Evolutionary conservation across 2,888 invertebrate genomes (phyloP).

Genomic region (Ormyrus rosae): DNA sequence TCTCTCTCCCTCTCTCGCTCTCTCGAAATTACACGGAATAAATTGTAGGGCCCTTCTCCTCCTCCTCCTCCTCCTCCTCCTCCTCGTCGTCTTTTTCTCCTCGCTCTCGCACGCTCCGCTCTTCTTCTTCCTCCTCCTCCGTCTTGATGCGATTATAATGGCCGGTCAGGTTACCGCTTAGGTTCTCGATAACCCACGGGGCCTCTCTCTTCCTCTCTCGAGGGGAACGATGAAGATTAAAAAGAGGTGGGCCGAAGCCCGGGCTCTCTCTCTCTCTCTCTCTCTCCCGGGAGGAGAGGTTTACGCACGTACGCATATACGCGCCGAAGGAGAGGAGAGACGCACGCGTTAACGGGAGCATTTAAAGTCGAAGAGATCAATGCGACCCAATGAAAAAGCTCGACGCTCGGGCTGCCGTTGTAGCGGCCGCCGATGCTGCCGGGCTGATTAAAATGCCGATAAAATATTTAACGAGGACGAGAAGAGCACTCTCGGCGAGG

Average conservation of each 20-base stretch:
- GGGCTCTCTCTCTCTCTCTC: constrained; percentile 7
- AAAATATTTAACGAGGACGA: constrained; percentile 56
- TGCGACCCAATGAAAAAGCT: constrained; percentile 55
- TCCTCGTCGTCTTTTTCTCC: constrained; percentile 52
- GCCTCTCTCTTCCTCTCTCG: constrained; percentile 20
- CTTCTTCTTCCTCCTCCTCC: constrained; percentile 58
- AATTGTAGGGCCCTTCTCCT: constrained; percentile 67
- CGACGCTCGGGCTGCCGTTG: constrained; percentile 4
- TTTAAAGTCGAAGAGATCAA: constrained; percentile 53
- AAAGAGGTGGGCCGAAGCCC: constrained; percentile 52
- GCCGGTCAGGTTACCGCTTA: constrained; percentile 70
- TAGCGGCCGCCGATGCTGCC: constrained; percentile 16
- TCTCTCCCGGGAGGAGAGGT: not conserved
- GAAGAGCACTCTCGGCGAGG: not conserved
- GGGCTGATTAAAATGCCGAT: constrained; percentile 55
- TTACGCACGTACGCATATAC: constrained; percentile 8
- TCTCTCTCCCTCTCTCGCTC: constrained; percentile 33
- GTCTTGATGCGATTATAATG: constrained; percentile 74
- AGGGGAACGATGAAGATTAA: constrained; percentile 56
- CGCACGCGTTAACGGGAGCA: constrained; percentile 50
- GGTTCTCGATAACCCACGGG: constrained; percentile 63
- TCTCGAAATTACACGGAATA: constrained; percentile 71
- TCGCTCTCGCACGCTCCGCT: constrained; percentile 49
- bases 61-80: constrained; percentile 54
- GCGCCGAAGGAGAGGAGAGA: not conserved